phyloP scores from a whole-genome alignment of 2,113 vertebrate species.

The Jacana jacana region DNA sequence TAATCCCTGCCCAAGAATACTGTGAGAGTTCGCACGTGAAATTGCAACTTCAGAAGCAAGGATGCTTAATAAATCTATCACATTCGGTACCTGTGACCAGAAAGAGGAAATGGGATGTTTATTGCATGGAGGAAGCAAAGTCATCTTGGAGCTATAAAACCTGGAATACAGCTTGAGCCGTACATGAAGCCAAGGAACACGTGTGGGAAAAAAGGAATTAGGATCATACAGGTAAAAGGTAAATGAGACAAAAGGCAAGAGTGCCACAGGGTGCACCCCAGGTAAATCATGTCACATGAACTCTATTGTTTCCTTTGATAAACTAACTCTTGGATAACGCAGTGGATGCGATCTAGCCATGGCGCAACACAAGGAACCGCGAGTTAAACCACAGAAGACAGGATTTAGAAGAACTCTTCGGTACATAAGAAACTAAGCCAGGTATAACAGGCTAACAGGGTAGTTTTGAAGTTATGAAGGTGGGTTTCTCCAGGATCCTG shows the following conservation, averaged over 20 bases:
- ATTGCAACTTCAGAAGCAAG: not conserved
- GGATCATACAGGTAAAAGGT: not conserved
- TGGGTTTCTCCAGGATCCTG: not conserved
- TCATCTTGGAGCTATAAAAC: not conserved
- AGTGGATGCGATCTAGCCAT: not conserved
- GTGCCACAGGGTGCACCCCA: not conserved
- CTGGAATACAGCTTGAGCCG: not conserved
- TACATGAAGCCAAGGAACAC: not conserved
- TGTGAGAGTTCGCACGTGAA: not conserved
- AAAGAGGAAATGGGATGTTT: not conserved
- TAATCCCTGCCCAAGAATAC: not conserved
- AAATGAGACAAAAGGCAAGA: not conserved
- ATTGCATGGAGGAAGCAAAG: not conserved
- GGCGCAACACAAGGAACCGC: not conserved
- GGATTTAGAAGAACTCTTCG: not conserved
- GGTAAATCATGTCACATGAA: not conserved
- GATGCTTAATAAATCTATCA: not conserved
- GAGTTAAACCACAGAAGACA: not conserved
- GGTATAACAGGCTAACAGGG: not conserved
- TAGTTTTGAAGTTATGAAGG: not conserved
- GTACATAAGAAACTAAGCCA: not conserved
- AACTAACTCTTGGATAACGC: not conserved
- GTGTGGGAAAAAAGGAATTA: not conserved
- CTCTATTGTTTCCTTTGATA: not conserved
- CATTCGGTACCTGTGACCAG: not conserved